Conservation (phyloP, 2,888 invertebrate species). For the Venusia cambrica region DNA sequence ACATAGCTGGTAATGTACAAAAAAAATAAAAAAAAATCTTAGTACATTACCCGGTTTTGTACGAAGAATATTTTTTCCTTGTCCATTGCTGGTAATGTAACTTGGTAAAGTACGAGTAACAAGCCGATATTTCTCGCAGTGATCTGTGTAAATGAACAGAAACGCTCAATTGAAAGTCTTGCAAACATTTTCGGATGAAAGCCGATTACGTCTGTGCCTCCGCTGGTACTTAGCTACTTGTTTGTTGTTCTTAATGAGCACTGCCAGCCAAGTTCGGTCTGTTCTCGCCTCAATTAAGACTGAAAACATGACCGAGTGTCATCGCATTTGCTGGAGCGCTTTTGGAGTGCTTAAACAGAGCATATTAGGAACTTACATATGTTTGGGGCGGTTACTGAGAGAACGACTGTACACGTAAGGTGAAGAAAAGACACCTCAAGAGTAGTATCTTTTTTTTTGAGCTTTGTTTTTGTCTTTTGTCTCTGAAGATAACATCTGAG, state of each 20-base stretch:
- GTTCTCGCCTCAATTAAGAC: slow-evolving; percentile 76
- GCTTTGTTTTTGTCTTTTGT: too few species aligned
- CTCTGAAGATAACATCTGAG: too few species aligned
- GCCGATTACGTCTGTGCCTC: slow-evolving; percentile 64
- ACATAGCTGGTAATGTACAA: too few species aligned
- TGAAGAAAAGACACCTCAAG: slow-evolving; percentile 1
- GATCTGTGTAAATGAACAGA: slow-evolving; percentile 21
- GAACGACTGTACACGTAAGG: slow-evolving; percentile 9
- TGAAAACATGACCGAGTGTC: slow-evolving; percentile 70
- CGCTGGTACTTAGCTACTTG: slow-evolving; percentile 68
- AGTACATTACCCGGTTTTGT: too few species aligned
- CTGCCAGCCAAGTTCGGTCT: slow-evolving; percentile 69
- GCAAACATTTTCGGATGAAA: slow-evolving; percentile 42
- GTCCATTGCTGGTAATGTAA: too few species aligned
- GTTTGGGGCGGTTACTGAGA: slow-evolving; percentile 18
- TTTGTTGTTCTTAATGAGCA: slow-evolving; percentile 79
- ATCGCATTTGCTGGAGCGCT: slow-evolving; percentile 33
- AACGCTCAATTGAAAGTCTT: slow-evolving; percentile 21
- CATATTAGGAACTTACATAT: slow-evolving; percentile 13
- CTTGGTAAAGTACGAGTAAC: too few species aligned
- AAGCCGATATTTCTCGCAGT: slow-evolving; percentile 6
- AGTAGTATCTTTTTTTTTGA: too few species aligned
- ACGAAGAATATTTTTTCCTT: too few species aligned
- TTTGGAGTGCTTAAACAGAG: slow-evolving; percentile 9
- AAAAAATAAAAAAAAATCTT: too few species aligned